phyloP scores from a whole-genome alignment of 2,888 invertebrate species.

The Tuberolachnus salignus region DNA sequence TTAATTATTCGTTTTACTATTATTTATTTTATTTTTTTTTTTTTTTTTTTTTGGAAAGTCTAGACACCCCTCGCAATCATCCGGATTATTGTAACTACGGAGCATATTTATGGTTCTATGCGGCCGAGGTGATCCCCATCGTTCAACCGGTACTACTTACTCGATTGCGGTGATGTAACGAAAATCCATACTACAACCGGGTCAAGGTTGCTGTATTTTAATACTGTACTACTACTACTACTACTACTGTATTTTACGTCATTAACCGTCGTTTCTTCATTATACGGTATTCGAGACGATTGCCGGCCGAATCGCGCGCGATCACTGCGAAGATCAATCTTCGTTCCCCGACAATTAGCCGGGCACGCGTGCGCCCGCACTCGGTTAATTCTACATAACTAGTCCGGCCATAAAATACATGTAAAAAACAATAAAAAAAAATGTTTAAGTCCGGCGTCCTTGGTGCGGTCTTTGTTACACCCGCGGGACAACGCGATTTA shows the following conservation, averaged over 20 bases:
- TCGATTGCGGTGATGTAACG: constrained; percentile 23
- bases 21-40: not conserved
- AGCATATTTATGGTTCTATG: too few species aligned
- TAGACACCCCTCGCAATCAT: not conserved
- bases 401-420: too few species aligned
- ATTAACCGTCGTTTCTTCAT: constrained; percentile 33
- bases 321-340: not conserved
- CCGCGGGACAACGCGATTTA: too few species aligned
- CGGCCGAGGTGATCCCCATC: not conserved
- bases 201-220: constrained; percentile 49
- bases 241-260: constrained; percentile 15
- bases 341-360: too few species aligned
- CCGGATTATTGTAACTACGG: not conserved
- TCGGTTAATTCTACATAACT: too few species aligned
- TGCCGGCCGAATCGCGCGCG: constrained; percentile 7
- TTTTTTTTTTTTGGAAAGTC: constrained; percentile 38
- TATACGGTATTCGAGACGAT: constrained; percentile 43
- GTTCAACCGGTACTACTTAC: constrained; percentile 24
- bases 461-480: too few species aligned
- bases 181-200: constrained; percentile 14
- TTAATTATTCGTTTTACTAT: too few species aligned
- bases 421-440: too few species aligned
- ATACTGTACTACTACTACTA: not conserved
- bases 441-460: too few species aligned
- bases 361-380: too few species aligned